Evolutionary conservation across 1,140 invertebrate genomes (phyloP), one percentile per base, ranked within the genome.

Genomic region (Tetraneura akinire): DNA sequence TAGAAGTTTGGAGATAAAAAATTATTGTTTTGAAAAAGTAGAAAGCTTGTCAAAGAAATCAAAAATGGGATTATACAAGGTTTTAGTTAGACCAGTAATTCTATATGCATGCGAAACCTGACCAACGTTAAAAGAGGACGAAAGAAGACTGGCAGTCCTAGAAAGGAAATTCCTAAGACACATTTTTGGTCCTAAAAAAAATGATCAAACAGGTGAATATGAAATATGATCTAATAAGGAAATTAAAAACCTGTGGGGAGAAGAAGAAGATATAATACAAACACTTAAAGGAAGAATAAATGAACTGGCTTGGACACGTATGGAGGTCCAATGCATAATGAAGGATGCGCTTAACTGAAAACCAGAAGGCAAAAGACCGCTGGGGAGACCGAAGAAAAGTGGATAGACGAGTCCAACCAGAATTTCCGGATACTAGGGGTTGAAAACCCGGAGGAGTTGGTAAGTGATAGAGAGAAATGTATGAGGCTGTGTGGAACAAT

Each of bases 141-240:
- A 53, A 14, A 53, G 13, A n/a, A 53, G 16, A 5, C 51, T 53
- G 51, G 51, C 13, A 53, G 51, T 53, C 51, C n/a, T 53, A 53
- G 51, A 53, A 53, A n/a, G 51, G 16, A 53, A 53, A 53, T 53
- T 53, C 14, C 51, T 14, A 53, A 5, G 4, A 14, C 13, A 14
- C 13, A 53, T 18, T 53, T 53, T 18, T 53, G 51, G 51, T 3
- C 5, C 14, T 8, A 14, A 3, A 14, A 53, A 53, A 14, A n/a
- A 53, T n/a, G n/a, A 53, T 53, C n/a, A 14, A 57, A 57, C 53
- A 57, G 53, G 53, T 57, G 53, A 57, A 57, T 57, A n/a, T 57
- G 16, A 57, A 57, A 57, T 57, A 57, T 16, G 53, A 57, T 57
- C 53, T 18, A 57, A 57, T 57, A 57, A 57, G 53, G 53, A 57